Evolutionary conservation across 2,797 vertebrate species (phyloP).

Genomic region (Chanos chanos): DNA sequence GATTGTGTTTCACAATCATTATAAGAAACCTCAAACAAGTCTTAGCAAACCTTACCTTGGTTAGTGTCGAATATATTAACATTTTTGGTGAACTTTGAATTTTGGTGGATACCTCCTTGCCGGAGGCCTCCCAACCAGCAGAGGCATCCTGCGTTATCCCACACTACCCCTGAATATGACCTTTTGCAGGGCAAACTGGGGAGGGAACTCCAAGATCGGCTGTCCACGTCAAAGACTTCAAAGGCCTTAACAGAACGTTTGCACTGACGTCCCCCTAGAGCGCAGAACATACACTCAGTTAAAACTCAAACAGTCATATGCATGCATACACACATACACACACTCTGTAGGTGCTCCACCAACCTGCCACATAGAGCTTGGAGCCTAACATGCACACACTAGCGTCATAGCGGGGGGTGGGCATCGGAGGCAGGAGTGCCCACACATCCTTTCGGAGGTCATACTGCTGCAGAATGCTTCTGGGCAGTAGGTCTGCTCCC

Average conservation of each 20-base stretch:
- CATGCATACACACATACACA: slow-evolving; percentile 15
- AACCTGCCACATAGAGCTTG: slow-evolving; percentile 94
- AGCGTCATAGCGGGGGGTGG: slow-evolving; percentile 88
- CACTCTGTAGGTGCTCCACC: slow-evolving; percentile 25
- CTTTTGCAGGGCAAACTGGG: slow-evolving; percentile 89
- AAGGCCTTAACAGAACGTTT: slow-evolving; percentile 89
- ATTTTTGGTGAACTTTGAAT: slow-evolving; percentile 94
- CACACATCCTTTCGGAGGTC: slow-evolving; percentile 95
- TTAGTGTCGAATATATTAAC: slow-evolving; percentile 89
- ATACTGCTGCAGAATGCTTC: slow-evolving; percentile 90
- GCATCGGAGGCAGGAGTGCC: slow-evolving; percentile 91
- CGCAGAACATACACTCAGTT: not conserved
- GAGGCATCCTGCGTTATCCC: slow-evolving; percentile 75
- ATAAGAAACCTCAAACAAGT: too few relatives aligned
- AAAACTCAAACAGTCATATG: not conserved
- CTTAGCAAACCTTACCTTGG: slow-evolving; percentile 75
- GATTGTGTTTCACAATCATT: too few relatives aligned
- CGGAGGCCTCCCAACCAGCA: slow-evolving; percentile 90
- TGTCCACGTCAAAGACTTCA: slow-evolving; percentile 88
- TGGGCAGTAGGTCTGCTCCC: slow-evolving; percentile 88
- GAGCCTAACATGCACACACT: slow-evolving; percentile 81
- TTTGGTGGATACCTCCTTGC: slow-evolving; percentile 87
- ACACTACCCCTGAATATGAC: slow-evolving; percentile 87
- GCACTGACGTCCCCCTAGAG: slow-evolving; percentile 87
- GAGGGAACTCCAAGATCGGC: slow-evolving; percentile 82